Evolutionary conservation across 2,888 invertebrate genomes (phyloP).

Genomic region (Rhimphoctona megacephalus): DNA sequence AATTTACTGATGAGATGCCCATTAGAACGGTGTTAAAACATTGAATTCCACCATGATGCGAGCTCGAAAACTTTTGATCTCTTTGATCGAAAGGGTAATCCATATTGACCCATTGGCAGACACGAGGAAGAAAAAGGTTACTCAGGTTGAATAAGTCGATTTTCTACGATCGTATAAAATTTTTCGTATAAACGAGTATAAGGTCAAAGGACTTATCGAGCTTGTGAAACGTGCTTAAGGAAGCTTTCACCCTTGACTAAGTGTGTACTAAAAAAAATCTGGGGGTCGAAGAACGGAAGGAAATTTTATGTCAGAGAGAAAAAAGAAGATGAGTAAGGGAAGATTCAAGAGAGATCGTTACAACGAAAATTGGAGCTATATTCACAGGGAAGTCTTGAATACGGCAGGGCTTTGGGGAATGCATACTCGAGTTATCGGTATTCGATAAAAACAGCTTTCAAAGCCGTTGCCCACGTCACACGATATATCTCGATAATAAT

Average conservation of each 20-base stretch:
- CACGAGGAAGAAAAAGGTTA: background rate
- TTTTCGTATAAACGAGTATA: background rate
- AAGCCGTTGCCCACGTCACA: slow-evolving; percentile 21
- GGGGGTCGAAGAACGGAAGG: background rate
- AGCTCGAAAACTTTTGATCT: background rate
- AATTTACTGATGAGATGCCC: background rate
- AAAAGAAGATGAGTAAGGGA: background rate
- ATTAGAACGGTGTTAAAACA: background rate
- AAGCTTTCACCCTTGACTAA: background rate
- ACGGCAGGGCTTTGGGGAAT: background rate
- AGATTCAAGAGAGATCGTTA: slow-evolving; percentile 22
- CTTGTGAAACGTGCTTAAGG: background rate
- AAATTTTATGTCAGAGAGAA: slow-evolving; percentile 7
- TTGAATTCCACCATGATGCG: background rate
- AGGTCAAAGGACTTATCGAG: background rate
- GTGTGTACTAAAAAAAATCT: background rate
- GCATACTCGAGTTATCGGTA: slow-evolving; percentile 49
- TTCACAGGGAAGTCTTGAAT: slow-evolving; percentile 1
- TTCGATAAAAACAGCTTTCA: slow-evolving; percentile 48
- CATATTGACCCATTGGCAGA: background rate
- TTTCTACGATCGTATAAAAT: background rate
- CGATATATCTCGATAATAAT: slow-evolving; percentile 49
- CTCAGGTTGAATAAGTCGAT: background rate
- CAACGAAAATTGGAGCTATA: slow-evolving; percentile 24
- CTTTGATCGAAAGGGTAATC: background rate